A percentile compares a stretch with the other conserved stretches of the same genome.
Evolutionary conservation across 2,113 vertebrate species (phyloP).

Genomic region (Nothocercus nigrocapillus): DNA sequence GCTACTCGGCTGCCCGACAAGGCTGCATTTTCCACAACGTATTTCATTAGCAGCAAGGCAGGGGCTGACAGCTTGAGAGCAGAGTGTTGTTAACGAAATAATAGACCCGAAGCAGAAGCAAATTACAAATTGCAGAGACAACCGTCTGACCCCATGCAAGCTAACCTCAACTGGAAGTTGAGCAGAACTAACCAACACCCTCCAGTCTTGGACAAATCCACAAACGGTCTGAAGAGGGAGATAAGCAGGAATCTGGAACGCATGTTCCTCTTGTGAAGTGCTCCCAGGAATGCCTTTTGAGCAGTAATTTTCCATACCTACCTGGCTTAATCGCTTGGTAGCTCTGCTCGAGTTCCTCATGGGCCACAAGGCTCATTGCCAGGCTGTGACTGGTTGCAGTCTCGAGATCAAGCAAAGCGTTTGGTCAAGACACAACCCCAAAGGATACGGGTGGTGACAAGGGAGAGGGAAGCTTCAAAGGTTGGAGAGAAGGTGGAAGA

Average conservation of each 20-base stretch:
- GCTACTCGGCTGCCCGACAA: background rate
- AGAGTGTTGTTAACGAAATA: background rate
- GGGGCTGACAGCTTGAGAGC: background rate
- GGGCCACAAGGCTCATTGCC: no score
- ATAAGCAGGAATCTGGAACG: background rate
- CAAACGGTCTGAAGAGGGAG: background rate
- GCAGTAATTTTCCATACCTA: background rate
- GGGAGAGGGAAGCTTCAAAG: background rate
- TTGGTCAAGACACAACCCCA: background rate
- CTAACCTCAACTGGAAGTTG: background rate
- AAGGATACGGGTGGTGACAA: no score
- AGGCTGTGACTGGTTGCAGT: fast-evolving
- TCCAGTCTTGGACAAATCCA: background rate
- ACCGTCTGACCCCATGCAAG: background rate
- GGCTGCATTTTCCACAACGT: fast-evolving
- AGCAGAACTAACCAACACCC: background rate
- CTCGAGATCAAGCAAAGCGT: background rate
- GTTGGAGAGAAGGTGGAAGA: background rate
- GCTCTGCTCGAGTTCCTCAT: background rate
- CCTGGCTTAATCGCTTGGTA: background rate
- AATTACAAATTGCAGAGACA: background rate
- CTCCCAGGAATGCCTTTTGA: background rate
- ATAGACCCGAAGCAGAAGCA: background rate
- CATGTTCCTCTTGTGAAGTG: background rate
- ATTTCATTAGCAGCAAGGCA: background rate